Evolutionary conservation across 2,797 vertebrate genomes (phyloP), one percentile per base, ranked within the genome.

Genomic region (Forpus xanthops): DNA sequence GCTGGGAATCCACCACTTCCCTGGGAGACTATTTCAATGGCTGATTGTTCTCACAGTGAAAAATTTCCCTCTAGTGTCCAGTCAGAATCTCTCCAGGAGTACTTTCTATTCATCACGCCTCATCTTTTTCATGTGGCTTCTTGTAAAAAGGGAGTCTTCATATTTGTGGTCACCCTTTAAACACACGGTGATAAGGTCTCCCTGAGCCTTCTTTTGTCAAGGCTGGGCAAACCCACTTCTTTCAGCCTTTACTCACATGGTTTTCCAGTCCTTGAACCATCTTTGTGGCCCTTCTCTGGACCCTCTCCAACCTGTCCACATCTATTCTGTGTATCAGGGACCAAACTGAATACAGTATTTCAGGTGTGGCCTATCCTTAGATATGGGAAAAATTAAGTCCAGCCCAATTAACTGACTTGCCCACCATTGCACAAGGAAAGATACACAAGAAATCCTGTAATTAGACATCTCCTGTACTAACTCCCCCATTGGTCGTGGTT

Each of bases 401-500:
- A 79, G 31, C 17, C 12, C 4, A 1, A 77, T 75, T 56, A 41
- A 15, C 28, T 78, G 31, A 33, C 23, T 73, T 72, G 8, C 14
- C 23, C n/a, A 39, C 1, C 1, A 15, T 37, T 0, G 0, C 30
- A 39, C 11, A 45, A 52, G 28, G 31, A 87, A 47, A 1, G 2
- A 9, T 30, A 39, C 11, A 56, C 7, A 37, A 53, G 33, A 53
- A 47, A 5, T 1, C 5, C 41, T 55, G 50, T 14, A 84, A 78
- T 68, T 53, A 78, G 20, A 30, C 6, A 20, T 37, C 5, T 80
- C 21, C 28, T 9, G 6, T 74, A 8, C 9, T 72, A 65, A 20
- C 2, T 80, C 8, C 8, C 45, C 2, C 35, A 19, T 2, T 66
- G 17, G 21, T 60, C 50, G 23, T 35, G 39, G 5, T 75, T 66